Percentiles rank a stretch among this genome's conserved stretches.
Conservation (phyloP, 1,140 invertebrate species). For the Drosophila eugracilis region DNA sequence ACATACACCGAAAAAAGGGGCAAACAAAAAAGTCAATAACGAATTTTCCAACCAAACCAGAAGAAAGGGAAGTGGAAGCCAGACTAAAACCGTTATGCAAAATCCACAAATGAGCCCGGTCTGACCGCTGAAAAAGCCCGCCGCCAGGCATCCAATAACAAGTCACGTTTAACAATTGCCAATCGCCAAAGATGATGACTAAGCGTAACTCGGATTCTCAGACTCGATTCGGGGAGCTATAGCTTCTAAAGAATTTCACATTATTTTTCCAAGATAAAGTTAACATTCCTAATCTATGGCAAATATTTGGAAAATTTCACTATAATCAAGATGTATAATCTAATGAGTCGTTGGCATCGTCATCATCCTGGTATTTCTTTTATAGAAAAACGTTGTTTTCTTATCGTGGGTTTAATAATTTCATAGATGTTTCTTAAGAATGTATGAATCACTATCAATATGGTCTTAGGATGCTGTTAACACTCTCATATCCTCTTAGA, state of each 20-base stretch:
- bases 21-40: conserved; percentile 60
- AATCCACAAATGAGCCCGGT: conserved; percentile 39
- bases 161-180: conserved; percentile 65
- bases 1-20: conserved; percentile 15
- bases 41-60: conserved; percentile 57
- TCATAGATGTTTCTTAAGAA: not conserved
- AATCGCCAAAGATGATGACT: conserved; percentile 48
- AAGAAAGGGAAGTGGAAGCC: conserved; percentile 53
- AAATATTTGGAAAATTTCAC: conserved; percentile 19
- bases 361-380: not conserved
- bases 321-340: not conserved
- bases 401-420: not conserved
- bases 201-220: conserved; percentile 38
- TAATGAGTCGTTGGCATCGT: not conserved
- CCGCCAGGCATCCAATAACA: conserved; percentile 58
- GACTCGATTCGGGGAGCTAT: conserved; percentile 33
- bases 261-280: conserved; percentile 10
- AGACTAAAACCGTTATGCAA: conserved; percentile 69
- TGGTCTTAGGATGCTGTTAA: no score
- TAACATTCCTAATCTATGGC: conserved; percentile 5
- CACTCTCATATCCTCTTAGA: no score
- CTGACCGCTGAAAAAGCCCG: conserved; percentile 18
- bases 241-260: conserved; percentile 11
- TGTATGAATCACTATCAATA: no score
- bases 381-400: not conserved